Conservation (phyloP, 2,113 vertebrate species). For the Acrocephalus arundinaceus region DNA sequence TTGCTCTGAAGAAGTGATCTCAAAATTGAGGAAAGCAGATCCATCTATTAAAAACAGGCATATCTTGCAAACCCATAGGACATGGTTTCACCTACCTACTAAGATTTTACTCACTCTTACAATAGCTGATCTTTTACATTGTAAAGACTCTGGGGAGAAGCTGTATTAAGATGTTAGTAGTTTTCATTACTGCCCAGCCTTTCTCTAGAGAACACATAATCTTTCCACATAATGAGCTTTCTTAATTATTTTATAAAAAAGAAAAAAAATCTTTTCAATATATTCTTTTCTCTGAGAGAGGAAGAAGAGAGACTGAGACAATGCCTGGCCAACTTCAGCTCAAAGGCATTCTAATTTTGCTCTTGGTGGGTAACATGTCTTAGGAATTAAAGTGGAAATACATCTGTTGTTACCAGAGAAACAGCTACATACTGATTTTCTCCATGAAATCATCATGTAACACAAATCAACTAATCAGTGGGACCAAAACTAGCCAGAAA, state of each 20-base stretch:
- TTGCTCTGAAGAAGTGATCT: background rate
- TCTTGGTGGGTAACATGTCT: background rate
- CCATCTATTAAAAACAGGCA: background rate
- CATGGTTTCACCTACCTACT: background rate
- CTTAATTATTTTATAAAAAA: slow-evolving; percentile 36
- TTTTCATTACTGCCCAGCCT: slow-evolving; percentile 27
- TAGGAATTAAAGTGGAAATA: slow-evolving; percentile 17
- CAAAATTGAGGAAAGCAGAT: background rate
- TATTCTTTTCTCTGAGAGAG: background rate
- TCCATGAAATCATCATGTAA: background rate
- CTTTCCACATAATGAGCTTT: background rate
- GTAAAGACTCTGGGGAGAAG: background rate
- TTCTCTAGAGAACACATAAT: background rate
- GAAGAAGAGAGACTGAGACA: background rate
- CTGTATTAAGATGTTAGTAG: background rate
- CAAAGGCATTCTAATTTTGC: background rate
- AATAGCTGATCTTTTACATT: background rate
- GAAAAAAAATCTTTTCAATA: background rate
- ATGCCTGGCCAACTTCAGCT: background rate
- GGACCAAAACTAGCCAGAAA: background rate
- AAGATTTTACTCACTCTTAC: background rate
- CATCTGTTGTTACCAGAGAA: background rate
- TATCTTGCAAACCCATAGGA: background rate
- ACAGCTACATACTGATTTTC: background rate
- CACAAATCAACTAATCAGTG: background rate